Evolutionary conservation across 2,888 invertebrate genomes (phyloP).

Genomic region (Eledone cirrhosa): DNA sequence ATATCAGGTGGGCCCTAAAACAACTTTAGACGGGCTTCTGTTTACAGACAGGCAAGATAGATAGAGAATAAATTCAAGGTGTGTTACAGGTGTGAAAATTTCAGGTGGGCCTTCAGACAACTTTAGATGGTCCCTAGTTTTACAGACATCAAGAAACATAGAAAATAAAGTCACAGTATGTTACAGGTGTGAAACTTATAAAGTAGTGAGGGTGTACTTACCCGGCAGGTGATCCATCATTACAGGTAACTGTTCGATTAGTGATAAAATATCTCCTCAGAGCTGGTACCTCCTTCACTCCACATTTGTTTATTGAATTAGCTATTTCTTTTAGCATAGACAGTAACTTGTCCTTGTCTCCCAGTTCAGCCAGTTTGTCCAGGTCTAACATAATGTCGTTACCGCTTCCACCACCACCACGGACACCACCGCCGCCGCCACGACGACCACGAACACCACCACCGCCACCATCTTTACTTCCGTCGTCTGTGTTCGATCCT

Average conservation of each 20-base stretch:
- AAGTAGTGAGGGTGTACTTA: conserved; percentile 38
- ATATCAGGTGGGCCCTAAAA: no score
- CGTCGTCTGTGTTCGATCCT: background rate
- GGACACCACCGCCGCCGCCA: background rate
- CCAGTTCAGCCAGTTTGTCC: conserved; percentile 38
- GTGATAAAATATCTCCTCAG: conserved; percentile 48
- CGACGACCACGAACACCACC: background rate
- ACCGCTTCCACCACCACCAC: background rate
- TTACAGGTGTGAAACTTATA: no score
- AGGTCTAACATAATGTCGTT: conserved; percentile 39
- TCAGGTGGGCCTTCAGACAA: no score
- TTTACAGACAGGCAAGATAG: no score
- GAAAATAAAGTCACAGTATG: no score
- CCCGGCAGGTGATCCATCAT: conserved; percentile 60
- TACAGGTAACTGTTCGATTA: conserved; percentile 55
- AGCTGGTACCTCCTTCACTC: conserved; percentile 53
- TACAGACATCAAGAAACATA: no score
- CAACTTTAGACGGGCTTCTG: no score
- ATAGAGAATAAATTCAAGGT: no score
- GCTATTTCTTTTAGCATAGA: conserved; percentile 45
- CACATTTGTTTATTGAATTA: conserved; percentile 54
- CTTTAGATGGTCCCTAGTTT: no score
- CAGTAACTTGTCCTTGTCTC: conserved; percentile 40
- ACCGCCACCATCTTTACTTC: background rate
- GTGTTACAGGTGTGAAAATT: no score